Conservation (phyloP, 1,140 invertebrate genomes). For the Rhagoletis pomonella region DNA sequence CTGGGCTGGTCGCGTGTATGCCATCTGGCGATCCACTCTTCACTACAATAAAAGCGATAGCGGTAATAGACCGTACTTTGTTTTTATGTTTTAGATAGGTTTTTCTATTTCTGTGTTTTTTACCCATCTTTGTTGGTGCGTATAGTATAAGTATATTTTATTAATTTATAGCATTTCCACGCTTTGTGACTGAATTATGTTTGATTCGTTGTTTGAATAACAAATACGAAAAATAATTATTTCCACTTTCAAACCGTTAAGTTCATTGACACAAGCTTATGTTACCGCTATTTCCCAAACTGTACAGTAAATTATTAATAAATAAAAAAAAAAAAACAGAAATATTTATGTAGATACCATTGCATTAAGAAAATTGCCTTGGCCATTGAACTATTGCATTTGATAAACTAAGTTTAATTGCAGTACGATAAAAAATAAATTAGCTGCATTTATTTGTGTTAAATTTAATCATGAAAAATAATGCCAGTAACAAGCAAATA, state of each 20-base stretch:
- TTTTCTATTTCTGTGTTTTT: not conserved
- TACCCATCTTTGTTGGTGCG: not conserved
- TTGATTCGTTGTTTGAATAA: constrained; percentile 39
- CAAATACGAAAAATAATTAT: not conserved
- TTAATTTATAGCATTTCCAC: constrained; percentile 26
- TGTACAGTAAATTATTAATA: not conserved
- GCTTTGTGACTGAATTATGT: constrained; percentile 16
- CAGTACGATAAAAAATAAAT: no score
- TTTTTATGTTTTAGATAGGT: not conserved
- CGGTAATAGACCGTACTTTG: not conserved
- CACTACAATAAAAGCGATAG: not conserved
- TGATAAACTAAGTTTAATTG: no score
- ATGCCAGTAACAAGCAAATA: no score
- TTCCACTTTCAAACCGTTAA: constrained; percentile 46
- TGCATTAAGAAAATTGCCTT: constrained; percentile 6
- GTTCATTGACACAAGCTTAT: constrained; percentile 19
- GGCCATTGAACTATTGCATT: constrained; percentile 6
- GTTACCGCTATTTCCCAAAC: constrained; percentile 14
- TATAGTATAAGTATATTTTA: not conserved
- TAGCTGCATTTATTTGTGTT: no score
- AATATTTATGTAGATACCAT: not conserved
- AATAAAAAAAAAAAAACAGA: not conserved
- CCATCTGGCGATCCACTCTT: not conserved
- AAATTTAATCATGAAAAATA: no score
- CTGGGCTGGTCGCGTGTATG: not conserved